Conservation (phyloP, 2,888 invertebrate genomes). For the Ichneumoninae sp. region DNA sequence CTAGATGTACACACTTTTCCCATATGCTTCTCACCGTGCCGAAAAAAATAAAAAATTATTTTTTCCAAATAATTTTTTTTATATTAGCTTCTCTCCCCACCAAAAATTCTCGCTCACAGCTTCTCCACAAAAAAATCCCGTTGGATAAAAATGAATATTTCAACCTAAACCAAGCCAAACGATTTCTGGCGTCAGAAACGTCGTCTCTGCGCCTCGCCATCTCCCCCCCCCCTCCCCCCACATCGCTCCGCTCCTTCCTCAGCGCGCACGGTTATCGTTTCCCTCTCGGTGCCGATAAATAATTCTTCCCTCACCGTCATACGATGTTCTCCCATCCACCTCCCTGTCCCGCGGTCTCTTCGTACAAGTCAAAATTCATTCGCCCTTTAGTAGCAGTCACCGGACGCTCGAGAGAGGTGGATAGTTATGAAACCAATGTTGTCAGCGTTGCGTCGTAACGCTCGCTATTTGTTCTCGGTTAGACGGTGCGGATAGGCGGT, state of each 20-base stretch:
- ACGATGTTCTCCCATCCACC: slow-evolving; percentile 19
- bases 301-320: slow-evolving; percentile 30
- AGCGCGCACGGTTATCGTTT: slow-evolving; percentile 6
- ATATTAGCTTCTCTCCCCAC: not conserved
- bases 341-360: not conserved
- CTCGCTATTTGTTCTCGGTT: slow-evolving; percentile 62
- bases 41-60: not conserved
- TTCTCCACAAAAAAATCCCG: not conserved
- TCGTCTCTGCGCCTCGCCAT: no score
- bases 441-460: slow-evolving; percentile 60
- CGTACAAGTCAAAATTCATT: slow-evolving; percentile 50
- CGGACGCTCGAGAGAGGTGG: slow-evolving; percentile 25
- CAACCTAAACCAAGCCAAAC: not conserved
- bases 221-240: no score
- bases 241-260: not conserved
- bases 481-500: slow-evolving; percentile 18
- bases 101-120: not conserved
- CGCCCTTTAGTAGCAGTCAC: slow-evolving; percentile 17
- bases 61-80: no score
- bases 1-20: not conserved
- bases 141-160: not conserved
- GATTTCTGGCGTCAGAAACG: not conserved
- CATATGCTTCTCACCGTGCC: not conserved
- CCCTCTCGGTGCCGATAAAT: slow-evolving; percentile 5
- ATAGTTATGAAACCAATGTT: slow-evolving; percentile 73